phyloP scores from a whole-genome alignment of 2,797 vertebrate genomes.

The Ataeniobius toweri region DNA sequence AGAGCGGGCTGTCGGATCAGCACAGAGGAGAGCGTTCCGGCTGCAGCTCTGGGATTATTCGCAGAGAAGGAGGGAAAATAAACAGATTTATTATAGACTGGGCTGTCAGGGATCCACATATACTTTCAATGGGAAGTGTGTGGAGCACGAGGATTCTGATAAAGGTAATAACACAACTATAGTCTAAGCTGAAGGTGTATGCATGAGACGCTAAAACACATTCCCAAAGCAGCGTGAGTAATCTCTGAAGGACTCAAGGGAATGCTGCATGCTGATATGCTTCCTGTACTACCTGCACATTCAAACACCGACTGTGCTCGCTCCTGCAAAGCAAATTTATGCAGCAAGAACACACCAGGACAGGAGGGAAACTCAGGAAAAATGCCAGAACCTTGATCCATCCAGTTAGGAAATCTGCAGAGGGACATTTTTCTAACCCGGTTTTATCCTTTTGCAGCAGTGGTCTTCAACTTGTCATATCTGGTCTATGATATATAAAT shows the following conservation, averaged over 20 bases:
- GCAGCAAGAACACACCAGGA: background rate
- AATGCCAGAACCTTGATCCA: background rate
- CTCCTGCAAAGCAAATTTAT: background rate
- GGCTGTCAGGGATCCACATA: constrained; percentile 54
- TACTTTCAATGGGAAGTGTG: constrained; percentile 53
- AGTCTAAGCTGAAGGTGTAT: constrained; percentile 17
- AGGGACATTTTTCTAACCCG: background rate
- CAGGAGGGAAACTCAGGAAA: background rate
- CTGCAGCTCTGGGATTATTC: constrained; percentile 38
- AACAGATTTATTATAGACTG: constrained; percentile 43
- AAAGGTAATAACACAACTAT: constrained; percentile 36
- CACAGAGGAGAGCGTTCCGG: background rate
- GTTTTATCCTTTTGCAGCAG: too few species aligned
- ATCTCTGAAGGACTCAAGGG: constrained; percentile 42
- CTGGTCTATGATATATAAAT: background rate
- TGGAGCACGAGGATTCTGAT: constrained; percentile 43
- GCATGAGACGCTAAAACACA: constrained; percentile 20
- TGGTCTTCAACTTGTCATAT: background rate
- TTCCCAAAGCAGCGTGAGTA: constrained; percentile 27
- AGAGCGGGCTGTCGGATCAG: background rate
- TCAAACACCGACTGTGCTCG: constrained; percentile 18
- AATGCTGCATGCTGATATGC: constrained; percentile 28
- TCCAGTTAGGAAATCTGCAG: background rate
- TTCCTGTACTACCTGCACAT: constrained; percentile 26
- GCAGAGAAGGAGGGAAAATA: constrained; percentile 38